Conservation (phyloP, 2,888 invertebrate genomes). For the Exephanes ischioxanthus region DNA sequence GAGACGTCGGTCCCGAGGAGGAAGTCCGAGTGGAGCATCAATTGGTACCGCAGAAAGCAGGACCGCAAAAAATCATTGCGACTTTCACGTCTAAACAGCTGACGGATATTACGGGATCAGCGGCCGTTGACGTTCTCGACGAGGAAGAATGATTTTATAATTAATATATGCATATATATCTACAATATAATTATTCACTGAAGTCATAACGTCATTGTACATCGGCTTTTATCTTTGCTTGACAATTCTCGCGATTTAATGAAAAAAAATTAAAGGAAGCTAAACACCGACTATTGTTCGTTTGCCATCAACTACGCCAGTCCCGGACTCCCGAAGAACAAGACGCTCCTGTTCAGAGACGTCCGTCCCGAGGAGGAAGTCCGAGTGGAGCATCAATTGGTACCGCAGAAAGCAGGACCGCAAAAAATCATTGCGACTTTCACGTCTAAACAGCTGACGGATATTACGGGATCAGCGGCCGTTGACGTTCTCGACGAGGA, state of each 20-base stretch:
- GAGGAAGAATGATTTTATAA: slow-evolving; percentile 72
- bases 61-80: slow-evolving; percentile 89
- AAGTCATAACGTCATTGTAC: neutral
- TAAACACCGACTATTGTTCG: slow-evolving; percentile 17
- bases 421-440: slow-evolving; percentile 90
- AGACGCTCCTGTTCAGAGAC: slow-evolving; percentile 87
- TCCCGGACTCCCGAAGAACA: slow-evolving; percentile 88
- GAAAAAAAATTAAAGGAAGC: slow-evolving; percentile 1
- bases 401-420: slow-evolving; percentile 88
- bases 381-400: slow-evolving; percentile 87
- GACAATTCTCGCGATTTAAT: neutral
- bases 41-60: slow-evolving; percentile 88
- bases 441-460: slow-evolving; percentile 89
- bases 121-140: slow-evolving; percentile 87
- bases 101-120: slow-evolving; percentile 90
- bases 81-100: slow-evolving; percentile 90
- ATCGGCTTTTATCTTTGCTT: slow-evolving; percentile 10
- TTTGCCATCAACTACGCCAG: slow-evolving; percentile 91
- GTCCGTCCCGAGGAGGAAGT: slow-evolving; percentile 87
- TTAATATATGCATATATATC: slow-evolving; percentile 19
- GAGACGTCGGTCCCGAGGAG: slow-evolving; percentile 87
- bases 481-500: slow-evolving; percentile 86
- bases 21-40: slow-evolving; percentile 86
- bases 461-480: slow-evolving; percentile 89
- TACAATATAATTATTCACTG: slow-evolving; percentile 8